Evolutionary conservation across 2,797 vertebrate genomes (phyloP).

Genomic region (Sebastes hubbsi): DNA sequence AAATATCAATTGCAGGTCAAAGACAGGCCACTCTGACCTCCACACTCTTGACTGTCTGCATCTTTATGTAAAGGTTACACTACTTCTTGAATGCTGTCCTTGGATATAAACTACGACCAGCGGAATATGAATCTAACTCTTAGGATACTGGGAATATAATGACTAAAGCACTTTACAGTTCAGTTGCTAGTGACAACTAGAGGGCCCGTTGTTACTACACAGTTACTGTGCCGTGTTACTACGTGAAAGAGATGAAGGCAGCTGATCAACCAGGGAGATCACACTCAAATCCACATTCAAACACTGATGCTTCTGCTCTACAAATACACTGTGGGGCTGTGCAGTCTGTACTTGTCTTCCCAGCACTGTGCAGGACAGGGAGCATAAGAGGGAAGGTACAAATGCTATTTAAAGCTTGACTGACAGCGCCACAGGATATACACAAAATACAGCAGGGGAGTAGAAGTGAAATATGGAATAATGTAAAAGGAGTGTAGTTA

Average conservation of each 20-base stretch:
- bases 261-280: slow-evolving; percentile 30
- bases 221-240: not conserved
- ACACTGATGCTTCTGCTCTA: slow-evolving; percentile 13
- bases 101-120: not conserved
- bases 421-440: slow-evolving; percentile 46
- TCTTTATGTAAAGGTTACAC: not conserved
- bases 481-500: slow-evolving; percentile 3
- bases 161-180: not conserved
- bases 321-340: slow-evolving; percentile 17
- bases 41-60: not conserved
- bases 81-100: not conserved
- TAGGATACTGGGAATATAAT: not conserved
- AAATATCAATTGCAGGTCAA: not conserved
- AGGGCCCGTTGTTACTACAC: not conserved
- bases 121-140: not conserved
- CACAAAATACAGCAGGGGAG: slow-evolving; percentile 37
- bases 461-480: slow-evolving; percentile 27
- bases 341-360: slow-evolving; percentile 23
- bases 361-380: slow-evolving; percentile 31
- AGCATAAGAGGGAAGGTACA: slow-evolving; percentile 20
- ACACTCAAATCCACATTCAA: slow-evolving; percentile 13
- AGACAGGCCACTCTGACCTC: not conserved
- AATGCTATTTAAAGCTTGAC: slow-evolving; percentile 54
- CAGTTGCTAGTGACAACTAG: too few species aligned
- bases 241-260: not conserved